Base-by-base conservation (phyloP, 2,797 vertebrate species). In the Pachyuromys duprasi region DNA sequence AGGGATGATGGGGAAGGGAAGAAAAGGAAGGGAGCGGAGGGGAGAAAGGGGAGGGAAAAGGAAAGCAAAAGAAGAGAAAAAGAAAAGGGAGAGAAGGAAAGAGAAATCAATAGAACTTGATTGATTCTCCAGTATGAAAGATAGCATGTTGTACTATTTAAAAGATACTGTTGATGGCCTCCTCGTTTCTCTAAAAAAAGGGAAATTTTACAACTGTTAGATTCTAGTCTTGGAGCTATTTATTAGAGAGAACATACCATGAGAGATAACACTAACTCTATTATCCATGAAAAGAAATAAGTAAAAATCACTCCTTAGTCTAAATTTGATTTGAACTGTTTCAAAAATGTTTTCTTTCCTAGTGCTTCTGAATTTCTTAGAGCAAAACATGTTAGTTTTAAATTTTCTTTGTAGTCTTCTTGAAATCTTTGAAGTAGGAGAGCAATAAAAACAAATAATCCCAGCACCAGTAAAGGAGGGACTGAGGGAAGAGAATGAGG, bases 211-310 rank as follows among this genome's bases (percentile, higher is more conserved):
- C 83, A 95, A 95, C 94, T 96, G 92, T 96, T 93, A 96, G 96
- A 97, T 96, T 96, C 96, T 57, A 95, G 96, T 94, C 93, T 95
- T 95, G 86, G 91, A 94, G 91, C 83, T 97, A 86, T 95, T 95
- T 96, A 95, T 97, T 96, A 97, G 80, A 83, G 84, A 89, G 95
- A 96, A 65, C 12, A 4, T 53, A 89, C 69, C 82, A 88, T 94
- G 96, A 97, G 94, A 96, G 94, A 97, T 94, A 96, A 94, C 1
- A 5, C 92, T 95, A 96, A 96, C 91, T 96, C 97, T 96, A 92
- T 96, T 97, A 97, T 95, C 96, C 91, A 96, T 95, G 95, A 96
- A 97, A 95, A 97, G 92, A 95, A 97, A 93, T 94, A 96, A 95
- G 87, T 91, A 96, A 94, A 97, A 97, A 97, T 95, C 95, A 86